A percentile compares a stretch with the other conserved stretches of the same genome.
phyloP scores from a whole-genome alignment of 2,113 vertebrate species.

The Tenrec ecaudatus region DNA sequence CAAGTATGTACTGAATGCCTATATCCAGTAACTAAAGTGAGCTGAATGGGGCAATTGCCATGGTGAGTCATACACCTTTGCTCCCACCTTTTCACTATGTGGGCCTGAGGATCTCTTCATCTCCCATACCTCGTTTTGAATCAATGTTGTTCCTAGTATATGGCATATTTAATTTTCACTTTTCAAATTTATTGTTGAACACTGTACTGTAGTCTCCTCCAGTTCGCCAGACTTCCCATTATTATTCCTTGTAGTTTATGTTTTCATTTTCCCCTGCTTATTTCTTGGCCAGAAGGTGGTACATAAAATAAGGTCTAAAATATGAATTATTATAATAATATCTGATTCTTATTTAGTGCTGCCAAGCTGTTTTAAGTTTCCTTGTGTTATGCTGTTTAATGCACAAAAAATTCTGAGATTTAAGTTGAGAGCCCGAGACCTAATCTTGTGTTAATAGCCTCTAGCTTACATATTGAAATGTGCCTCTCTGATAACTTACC shows the following conservation, averaged over 20 bases:
- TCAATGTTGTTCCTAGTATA: neutral
- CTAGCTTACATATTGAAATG: neutral
- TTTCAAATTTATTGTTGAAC: slow-evolving; percentile 22
- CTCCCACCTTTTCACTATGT: neutral
- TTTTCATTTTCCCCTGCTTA: neutral
- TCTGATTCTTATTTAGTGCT: neutral
- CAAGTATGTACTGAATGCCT: no score
- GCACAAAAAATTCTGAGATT: neutral
- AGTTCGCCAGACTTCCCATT: neutral
- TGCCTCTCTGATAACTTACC: neutral
- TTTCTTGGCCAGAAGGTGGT: slow-evolving; percentile 14
- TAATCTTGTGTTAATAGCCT: neutral
- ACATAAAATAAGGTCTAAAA: slow-evolving; percentile 31
- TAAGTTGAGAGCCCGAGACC: neutral
- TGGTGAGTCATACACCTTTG: neutral
- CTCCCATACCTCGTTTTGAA: slow-evolving; percentile 3
- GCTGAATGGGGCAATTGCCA: neutral
- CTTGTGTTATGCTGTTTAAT: neutral
- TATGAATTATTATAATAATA: slow-evolving; percentile 19
- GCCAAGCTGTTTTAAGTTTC: neutral
- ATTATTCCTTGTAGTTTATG: slow-evolving; percentile 21
- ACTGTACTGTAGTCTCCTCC: no score
- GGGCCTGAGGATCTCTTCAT: neutral
- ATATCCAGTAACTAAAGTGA: neutral
- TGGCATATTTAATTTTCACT: slow-evolving; percentile 1